Evolutionary conservation across 2,797 vertebrate genomes (phyloP).

Genomic region (Acomys russatus): DNA sequence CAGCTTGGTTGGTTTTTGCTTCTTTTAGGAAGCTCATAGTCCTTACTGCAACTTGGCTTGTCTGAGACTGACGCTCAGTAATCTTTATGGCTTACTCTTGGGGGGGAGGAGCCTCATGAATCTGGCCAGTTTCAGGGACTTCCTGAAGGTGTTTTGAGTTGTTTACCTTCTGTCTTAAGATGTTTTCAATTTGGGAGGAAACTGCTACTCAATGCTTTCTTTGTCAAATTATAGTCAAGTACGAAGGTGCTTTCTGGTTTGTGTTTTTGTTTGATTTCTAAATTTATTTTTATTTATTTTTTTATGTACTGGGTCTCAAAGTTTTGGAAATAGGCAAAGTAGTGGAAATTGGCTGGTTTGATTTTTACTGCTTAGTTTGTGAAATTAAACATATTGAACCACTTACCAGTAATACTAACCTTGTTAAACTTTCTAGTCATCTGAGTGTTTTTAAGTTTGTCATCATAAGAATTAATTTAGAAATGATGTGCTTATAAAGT

Average conservation of each 20-base stretch:
- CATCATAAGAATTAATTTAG: not conserved
- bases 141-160: not conserved
- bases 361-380: slow-evolving; percentile 32
- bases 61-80: not conserved
- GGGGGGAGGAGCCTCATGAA: not conserved
- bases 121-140: not conserved
- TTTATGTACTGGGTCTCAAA: not conserved
- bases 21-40: not conserved
- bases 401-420: not conserved
- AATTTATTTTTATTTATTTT: not conserved
- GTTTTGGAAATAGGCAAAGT: not conserved
- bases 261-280: not conserved
- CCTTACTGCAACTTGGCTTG: not conserved
- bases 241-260: slow-evolving; percentile 7
- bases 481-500: not conserved
- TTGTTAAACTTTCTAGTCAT: slow-evolving; percentile 11
- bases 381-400: not conserved
- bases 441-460: not conserved
- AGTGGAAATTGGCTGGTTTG: not conserved
- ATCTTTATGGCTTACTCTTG: not conserved
- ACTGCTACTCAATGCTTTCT: not conserved
- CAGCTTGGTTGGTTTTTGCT: not conserved
- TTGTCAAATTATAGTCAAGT: not conserved
- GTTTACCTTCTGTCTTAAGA: not conserved
- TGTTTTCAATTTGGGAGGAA: not conserved